Base-by-base conservation (phyloP, 2,888 invertebrate species). In the Coleophora deauratella region DNA sequence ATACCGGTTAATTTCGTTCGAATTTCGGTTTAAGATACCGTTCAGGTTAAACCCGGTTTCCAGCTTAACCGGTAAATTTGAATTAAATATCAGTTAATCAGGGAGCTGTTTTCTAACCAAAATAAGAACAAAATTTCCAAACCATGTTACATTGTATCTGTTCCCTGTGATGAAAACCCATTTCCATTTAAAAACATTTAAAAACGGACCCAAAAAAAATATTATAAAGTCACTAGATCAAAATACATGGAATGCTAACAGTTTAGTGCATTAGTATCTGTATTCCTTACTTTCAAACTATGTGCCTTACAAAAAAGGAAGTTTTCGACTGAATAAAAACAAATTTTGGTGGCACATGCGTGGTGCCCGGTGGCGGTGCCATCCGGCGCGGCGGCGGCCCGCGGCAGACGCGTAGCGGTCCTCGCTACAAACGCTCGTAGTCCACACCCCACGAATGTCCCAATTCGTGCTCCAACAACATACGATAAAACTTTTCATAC, bases 401-500 rank as follows among this genome's bases (percentile, higher is more conserved):
- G 27, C 40, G 28, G 44, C 41, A 84, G 76, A 80, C 73, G 78
- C 81, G 80, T 77, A 57, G 55, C 66, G 66, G 66, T 61, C 81
- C 81, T 75, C 79, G 67, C 50, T 52, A 52, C 58, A 53, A 68
- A 62, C 71, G 59, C 77, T 73, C 71, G 35, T 28, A 9, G 68
- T n/a, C n/a, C n/a, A n/a, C 21, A 67, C 60, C 58, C 69, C 74
- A 75, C 75, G 69, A 62, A 35, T n/a, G n/a, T n/a, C n/a, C n/a
- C n/a, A n/a, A n/a, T n/a, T n/a, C 44, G 51, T 46, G 46, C 57
- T 54, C 64, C 59, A 55, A 44, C 50, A 49, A 4, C 50, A 55
- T 56, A 55, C 72, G 69, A 66, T 9, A 7, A 6, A 81, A 82
- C 82, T 84, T 81, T 79, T 77, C 67, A 71, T 75, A 81, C 77